These are phyloP conservation scores for Pseudorasbora parva DNA, from an alignment of 2,113 vertebrate genomes.

Conservation along the genomic window DNA sequence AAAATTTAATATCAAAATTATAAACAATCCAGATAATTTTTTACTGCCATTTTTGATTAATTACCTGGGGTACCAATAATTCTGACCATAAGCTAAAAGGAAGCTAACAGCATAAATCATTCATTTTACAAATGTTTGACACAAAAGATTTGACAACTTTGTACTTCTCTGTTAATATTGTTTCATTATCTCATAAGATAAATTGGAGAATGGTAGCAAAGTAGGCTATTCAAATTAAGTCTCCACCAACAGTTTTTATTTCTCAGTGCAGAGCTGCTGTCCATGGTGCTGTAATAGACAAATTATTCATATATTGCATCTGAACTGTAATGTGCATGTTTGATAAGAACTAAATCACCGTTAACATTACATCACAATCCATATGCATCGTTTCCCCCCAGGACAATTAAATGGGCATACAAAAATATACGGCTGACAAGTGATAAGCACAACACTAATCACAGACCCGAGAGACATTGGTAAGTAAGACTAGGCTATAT, in stretches of 20 bases:
- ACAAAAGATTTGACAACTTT: not conserved
- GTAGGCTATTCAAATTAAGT: not conserved
- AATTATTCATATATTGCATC: not conserved
- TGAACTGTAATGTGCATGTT: not conserved
- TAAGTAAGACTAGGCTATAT: too few relatives aligned
- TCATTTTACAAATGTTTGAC: not conserved
- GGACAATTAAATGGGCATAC: not conserved
- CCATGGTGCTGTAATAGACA: conserved; percentile 34
- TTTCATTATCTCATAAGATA: not conserved
- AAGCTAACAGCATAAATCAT: too few relatives aligned
- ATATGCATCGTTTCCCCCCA: not conserved
- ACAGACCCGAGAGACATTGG: not conserved
- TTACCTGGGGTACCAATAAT: too few relatives aligned
- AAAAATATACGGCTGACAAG: not conserved
- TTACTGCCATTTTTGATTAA: too few relatives aligned
- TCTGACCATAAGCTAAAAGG: too few relatives aligned
- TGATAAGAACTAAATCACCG: not conserved
- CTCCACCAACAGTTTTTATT: not conserved
- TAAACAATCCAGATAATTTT: too few relatives aligned
- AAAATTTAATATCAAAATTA: too few relatives aligned
- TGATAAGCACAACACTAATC: not conserved
- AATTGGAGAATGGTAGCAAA: not conserved
- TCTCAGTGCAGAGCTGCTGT: conserved; percentile 32
- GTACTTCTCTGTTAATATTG: not conserved
- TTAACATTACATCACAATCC: not conserved